Conservation (phyloP, 2,113 vertebrate species). For the Picathartes gymnocephalus region DNA sequence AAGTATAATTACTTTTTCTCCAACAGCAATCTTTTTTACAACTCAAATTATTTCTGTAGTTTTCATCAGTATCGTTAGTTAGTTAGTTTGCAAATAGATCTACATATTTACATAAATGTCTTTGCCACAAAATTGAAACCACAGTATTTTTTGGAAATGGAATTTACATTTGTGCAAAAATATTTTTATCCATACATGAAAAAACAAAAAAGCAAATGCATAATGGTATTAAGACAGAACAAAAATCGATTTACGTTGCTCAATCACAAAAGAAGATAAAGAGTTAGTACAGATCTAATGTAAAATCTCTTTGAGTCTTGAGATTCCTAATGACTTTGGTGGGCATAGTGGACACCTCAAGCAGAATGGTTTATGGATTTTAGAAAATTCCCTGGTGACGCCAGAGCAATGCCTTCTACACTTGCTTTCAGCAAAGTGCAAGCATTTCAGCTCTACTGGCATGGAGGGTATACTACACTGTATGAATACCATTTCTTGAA, state of each 20-base stretch:
- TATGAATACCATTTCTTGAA: neutral
- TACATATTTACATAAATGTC: neutral
- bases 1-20: neutral
- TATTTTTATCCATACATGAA: neutral
- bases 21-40: neutral
- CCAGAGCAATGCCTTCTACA: neutral
- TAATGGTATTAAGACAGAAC: neutral
- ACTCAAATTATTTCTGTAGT: accelerated
- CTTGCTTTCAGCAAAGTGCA: neutral
- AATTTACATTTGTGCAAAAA: neutral
- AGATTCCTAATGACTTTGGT: neutral
- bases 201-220: neutral
- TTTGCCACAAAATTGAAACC: neutral
- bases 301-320: neutral
- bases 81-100: neutral
- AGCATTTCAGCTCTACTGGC: neutral
- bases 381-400: neutral
- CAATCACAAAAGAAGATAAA: neutral
- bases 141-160: neutral
- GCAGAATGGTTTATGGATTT: neutral
- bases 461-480: accelerated
- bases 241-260: neutral
- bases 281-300: neutral
- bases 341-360: neutral
- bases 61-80: neutral